Base-by-base conservation (phyloP, 2,888 invertebrate genomes). In the Acleris holmiana region DNA sequence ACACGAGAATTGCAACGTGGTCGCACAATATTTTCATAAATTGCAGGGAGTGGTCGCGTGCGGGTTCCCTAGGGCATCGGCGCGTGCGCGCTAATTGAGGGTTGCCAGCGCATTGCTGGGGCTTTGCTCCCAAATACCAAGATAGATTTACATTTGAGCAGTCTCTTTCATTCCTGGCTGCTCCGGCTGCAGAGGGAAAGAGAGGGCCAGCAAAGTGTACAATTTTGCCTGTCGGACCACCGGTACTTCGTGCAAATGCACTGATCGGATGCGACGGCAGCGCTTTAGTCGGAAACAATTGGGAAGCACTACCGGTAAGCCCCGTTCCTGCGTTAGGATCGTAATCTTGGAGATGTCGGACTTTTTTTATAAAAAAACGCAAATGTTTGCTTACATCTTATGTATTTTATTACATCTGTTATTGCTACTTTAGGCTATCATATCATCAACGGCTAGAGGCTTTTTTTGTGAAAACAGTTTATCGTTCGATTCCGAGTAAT, bases 61-160 rank as follows among this genome's bases (percentile, higher is more conserved):
- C 80, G 69, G 66, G 68, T 73, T 89, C 89, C 89, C 89, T 59
- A 58, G 88, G 86, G 90, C 72, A 73, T 66, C 73, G 82, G 81
- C 88, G 88, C 87, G 89, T 88, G 89, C 88, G 83, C 81, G 68
- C 78, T 89, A 88, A 86, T 85, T 86, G 87, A 85, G 82, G 88
- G 86, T 80, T 80, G 76, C 75, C 69, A 62, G 65, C 44, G 83
- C 86, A 88, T 76, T 87, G 77, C 73, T 84, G 73, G 85, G 74
- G 89, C 89, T 89, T 89, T 79, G 79, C 78, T 82, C 78, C 74
- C 76, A 63, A 17, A 19, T 18, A 19, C 47, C 10, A 47, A 18
- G 13, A 47, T 19, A 4, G 19, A 19, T 13, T 2, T 46, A 35
- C 17, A 17, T 18, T 46, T 15, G 18, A 47, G 18, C 8, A 17